Evolutionary conservation across 53 echinoderm and acorn worm species (phyloP).

Genomic region (Apostichopus leukothele): DNA sequence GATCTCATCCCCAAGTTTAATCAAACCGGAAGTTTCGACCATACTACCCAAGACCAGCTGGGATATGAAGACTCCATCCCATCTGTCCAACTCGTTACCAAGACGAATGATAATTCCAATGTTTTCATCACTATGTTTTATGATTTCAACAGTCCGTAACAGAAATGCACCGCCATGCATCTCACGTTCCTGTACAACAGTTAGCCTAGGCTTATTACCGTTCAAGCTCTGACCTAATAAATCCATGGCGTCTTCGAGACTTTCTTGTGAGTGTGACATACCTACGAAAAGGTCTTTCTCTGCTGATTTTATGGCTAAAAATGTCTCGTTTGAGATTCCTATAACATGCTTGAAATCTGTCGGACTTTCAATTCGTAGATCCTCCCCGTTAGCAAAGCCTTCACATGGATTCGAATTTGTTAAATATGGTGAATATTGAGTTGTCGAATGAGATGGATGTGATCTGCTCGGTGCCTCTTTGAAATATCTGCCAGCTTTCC

Average conservation of each 20-base stretch:
- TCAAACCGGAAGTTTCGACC: constrained; percentile 83
- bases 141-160: constrained; percentile 91
- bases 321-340: constrained; percentile 81
- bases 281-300: constrained; percentile 89
- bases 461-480: constrained; percentile 13
- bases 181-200: constrained; percentile 91
- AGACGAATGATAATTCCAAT: constrained; percentile 91
- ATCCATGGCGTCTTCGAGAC: constrained; percentile 33
- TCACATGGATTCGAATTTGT: constrained; percentile 43
- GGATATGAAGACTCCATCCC: constrained; percentile 90
- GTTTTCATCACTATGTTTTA: constrained; percentile 90
- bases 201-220: constrained; percentile 68
- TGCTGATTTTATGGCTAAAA: constrained; percentile 78
- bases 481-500: constrained; percentile 10
- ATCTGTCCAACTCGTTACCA: constrained; percentile 83
- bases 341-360: constrained; percentile 79
- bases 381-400: constrained; percentile 58
- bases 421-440: background rate
- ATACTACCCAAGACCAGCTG: constrained; percentile 87
- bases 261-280: constrained; percentile 64
- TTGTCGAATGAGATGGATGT: constrained; percentile 14
- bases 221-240: constrained; percentile 52
- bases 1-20: constrained; percentile 94
- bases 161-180: constrained; percentile 94
- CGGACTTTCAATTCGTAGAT: constrained; percentile 75